These are phyloP conservation scores for Neopipo cinnamomea DNA, from an alignment of 2,113 vertebrate species.

Conservation along the genomic window DNA sequence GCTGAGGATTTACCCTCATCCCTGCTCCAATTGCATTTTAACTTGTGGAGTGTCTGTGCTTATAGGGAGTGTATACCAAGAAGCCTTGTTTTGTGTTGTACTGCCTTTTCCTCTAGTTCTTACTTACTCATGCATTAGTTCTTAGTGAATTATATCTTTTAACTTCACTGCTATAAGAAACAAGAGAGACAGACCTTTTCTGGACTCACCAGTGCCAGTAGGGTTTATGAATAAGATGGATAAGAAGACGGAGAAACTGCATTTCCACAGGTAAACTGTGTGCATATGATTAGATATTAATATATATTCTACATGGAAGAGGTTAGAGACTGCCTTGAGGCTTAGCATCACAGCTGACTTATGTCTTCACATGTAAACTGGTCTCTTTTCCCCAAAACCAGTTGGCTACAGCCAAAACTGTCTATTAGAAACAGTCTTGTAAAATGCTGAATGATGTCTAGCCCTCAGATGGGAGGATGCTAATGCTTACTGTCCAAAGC, in stretches of 20 bases:
- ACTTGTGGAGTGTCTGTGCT: fast-evolving
- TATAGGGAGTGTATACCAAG: fast-evolving
- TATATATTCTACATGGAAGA: neutral
- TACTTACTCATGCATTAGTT: neutral
- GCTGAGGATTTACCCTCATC: neutral
- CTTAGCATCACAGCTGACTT: neutral
- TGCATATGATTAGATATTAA: neutral
- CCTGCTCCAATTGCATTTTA: neutral
- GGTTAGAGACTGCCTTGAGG: neutral
- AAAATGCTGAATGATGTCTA: neutral
- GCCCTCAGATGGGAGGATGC: neutral
- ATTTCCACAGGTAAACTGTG: neutral
- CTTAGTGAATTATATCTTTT: neutral
- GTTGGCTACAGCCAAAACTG: neutral
- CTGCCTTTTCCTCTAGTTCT: neutral
- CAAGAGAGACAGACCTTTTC: neutral
- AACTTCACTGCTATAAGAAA: neutral
- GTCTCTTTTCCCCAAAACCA: neutral
- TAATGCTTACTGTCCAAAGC: neutral
- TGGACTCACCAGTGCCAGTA: neutral
- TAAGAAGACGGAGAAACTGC: neutral
- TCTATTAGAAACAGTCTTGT: neutral
- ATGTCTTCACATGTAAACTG: neutral
- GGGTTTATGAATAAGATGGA: neutral
- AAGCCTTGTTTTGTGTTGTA: neutral